Evolutionary conservation across 1,140 invertebrate species (phyloP).

Genomic region (Antheraea pernyi): DNA sequence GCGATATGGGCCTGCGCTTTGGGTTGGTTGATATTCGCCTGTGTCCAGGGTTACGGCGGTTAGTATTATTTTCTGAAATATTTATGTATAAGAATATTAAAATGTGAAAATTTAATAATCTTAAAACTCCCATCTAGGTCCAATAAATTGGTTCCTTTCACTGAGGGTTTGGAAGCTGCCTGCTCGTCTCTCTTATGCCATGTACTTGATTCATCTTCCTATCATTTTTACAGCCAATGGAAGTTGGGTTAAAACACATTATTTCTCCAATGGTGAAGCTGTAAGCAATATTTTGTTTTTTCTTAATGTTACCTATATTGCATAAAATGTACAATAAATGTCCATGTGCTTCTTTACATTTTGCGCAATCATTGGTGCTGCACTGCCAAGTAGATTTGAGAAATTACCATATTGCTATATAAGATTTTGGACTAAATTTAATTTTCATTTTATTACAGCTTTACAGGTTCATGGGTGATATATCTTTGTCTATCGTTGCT

Average conservation of each 20-base stretch:
- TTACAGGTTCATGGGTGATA: conserved; percentile 28
- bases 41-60: conserved; percentile 84
- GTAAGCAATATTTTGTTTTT: conserved; percentile 22
- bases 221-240: conserved; percentile 32
- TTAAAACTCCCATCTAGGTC: conserved; percentile 34
- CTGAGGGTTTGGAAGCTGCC: conserved; percentile 72
- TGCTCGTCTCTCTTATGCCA: conserved; percentile 68
- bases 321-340: too few relatives aligned
- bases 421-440: conserved; percentile 6
- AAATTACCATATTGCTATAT: too few relatives aligned
- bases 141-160: conserved; percentile 72
- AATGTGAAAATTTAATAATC: too few relatives aligned
- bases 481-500: conserved; percentile 22
- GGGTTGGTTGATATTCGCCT: conserved; percentile 85
- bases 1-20: conserved; percentile 81
- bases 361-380: too few relatives aligned
- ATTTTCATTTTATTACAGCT: conserved; percentile 30
- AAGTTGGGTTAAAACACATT: conserved; percentile 32
- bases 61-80: conserved; percentile 8
- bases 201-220: conserved; percentile 68
- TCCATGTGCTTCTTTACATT: too few relatives aligned
- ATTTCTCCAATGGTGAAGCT: conserved; percentile 32
- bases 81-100: too few relatives aligned
- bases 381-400: too few relatives aligned
- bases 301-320: too few relatives aligned